Conservation (phyloP, 2,113 vertebrate genomes). For the Pavo muticus region DNA sequence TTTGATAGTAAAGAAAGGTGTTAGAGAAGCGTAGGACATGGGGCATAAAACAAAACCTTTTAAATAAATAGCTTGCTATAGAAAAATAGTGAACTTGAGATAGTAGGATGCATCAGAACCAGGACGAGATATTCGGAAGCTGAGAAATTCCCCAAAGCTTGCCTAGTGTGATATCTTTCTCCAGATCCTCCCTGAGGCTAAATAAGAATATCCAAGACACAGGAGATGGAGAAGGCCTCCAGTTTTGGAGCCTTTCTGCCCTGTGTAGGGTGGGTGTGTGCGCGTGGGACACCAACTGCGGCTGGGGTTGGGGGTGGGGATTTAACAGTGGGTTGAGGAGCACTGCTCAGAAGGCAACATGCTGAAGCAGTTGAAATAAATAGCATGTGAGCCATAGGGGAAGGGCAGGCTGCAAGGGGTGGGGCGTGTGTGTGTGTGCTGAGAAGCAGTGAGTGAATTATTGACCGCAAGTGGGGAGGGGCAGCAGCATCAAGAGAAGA, state of each 20-base stretch:
- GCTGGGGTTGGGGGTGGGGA: not conserved
- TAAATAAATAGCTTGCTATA: not conserved
- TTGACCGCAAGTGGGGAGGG: slow-evolving; percentile 32
- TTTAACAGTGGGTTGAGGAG: not conserved
- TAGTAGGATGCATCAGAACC: not conserved
- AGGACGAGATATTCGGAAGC: not conserved
- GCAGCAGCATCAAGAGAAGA: slow-evolving; percentile 10
- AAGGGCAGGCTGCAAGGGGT: not conserved
- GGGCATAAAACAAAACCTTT: not conserved
- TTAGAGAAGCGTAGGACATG: not conserved
- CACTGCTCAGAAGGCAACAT: not conserved
- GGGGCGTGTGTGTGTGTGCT: not conserved
- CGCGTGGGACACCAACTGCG: not conserved
- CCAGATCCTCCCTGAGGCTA: not conserved
- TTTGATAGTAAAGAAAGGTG: not conserved
- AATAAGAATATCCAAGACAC: not conserved
- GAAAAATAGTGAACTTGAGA: not conserved
- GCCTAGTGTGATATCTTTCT: not conserved
- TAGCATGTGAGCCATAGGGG: not conserved
- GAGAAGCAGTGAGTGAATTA: slow-evolving; percentile 32
- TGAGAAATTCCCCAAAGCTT: not conserved
- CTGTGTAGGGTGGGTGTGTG: not conserved
- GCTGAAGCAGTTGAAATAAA: not conserved
- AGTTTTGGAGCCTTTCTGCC: not conserved
- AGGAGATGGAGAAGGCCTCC: not conserved